Evolutionary conservation across 2,113 vertebrate genomes (phyloP), one percentile per base, ranked within the genome.

Genomic region (Merops nubicus): DNA sequence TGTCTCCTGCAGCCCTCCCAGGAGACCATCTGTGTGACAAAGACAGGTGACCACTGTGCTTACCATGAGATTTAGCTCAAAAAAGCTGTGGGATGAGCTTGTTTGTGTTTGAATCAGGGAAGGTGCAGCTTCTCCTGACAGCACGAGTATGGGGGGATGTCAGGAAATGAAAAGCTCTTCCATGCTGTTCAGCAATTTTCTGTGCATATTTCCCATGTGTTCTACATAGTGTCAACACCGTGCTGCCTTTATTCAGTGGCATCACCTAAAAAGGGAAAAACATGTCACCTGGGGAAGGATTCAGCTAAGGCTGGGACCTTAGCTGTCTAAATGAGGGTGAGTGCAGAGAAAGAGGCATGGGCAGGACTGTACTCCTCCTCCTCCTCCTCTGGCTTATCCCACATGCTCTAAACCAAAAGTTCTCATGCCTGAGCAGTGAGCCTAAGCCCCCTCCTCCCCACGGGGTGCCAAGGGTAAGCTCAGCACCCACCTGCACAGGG

Each of bases 401-500:
- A 63, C 56, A 33, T 3, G 3, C 64, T 40, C 56, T 63, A 48
- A 42, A 48, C n/a, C 62, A 47, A 40, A 45, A 6, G 33, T 53
- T 20, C 25, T 62, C 29, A 45, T 14, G n/a, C 19, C 70, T 34
- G 25, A 34, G 53, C 51, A 11, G 26, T 34, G 62, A 54, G 5
- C 8, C 4, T 17, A 47, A 75, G 17, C 40, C n/a, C 67, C 36
- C 8, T 36, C 34, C 42, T 57, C 45, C 45, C 33, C 18, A 11
- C 12, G 10, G 38, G 59, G 29, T 25, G 38, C 47, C 53, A 68
- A 68, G 38, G 28, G 33, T 33, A 60, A n/a, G 36, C 45, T 53
- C 53, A 29, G 48, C 47, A 53, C 3, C 60, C n/a, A 48, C 26
- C 33, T 19, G 6, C 7, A 13, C 1, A 0, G n/a, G 40, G n/a